A percentile compares a stretch with the other conserved stretches of the same genome.
Evolutionary conservation across 2,113 vertebrate genomes (phyloP).

Genomic region (Suncus etruscus): DNA sequence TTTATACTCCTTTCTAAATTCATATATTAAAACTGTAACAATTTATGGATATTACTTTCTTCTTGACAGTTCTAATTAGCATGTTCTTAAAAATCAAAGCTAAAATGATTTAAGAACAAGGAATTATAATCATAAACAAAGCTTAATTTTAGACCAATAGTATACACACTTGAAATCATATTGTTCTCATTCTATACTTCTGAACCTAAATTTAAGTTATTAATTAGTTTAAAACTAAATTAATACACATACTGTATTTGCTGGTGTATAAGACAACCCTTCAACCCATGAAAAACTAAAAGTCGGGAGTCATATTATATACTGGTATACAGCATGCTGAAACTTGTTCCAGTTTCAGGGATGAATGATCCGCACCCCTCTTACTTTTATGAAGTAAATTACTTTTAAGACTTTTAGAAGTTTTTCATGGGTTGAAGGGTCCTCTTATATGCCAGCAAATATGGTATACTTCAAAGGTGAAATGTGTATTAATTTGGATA

Average conservation of each 20-base stretch:
- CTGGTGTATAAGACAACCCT: too few species aligned
- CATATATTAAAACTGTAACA: conserved; percentile 18
- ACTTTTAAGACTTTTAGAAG: too few species aligned
- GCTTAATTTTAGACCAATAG: conserved; percentile 41
- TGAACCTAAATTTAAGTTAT: conserved; percentile 64
- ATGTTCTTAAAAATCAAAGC: conserved; percentile 39
- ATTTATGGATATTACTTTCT: not conserved
- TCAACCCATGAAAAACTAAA: too few species aligned
- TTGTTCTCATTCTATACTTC: conserved; percentile 49
- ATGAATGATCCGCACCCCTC: too few species aligned
- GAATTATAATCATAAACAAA: conserved; percentile 32
- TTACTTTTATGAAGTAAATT: too few species aligned
- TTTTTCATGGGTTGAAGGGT: too few species aligned
- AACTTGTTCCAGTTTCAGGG: too few species aligned
- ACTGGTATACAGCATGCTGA: too few species aligned
- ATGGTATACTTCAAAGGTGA: conserved; percentile 70
- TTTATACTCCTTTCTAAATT: not conserved
- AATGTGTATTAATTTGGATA: conserved; percentile 66
- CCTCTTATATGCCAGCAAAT: too few species aligned
- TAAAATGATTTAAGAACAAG: conserved; percentile 37
- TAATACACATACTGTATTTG: conserved; percentile 58
- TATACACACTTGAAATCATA: conserved; percentile 53
- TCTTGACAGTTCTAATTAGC: conserved; percentile 31
- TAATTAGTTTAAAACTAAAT: conserved; percentile 68
- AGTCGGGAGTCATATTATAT: too few species aligned